Evolutionary conservation across 2,113 vertebrate genomes (phyloP), one percentile per base, ranked within the genome.

Genomic region (Falco punctatus): DNA sequence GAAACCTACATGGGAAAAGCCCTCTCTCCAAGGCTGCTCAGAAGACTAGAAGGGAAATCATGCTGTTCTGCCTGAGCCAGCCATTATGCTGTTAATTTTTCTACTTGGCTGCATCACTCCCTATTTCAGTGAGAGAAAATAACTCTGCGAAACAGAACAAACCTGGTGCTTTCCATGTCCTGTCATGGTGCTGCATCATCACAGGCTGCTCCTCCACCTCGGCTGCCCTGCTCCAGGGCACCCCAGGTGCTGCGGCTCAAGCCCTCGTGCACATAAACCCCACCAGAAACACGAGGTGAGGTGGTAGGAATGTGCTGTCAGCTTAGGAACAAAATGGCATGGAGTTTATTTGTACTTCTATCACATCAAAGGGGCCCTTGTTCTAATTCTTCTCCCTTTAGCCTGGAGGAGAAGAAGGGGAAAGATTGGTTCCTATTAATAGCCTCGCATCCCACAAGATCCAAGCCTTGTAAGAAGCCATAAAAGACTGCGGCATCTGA

Each of bases 401-500:
- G 94, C 89, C 95, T 38, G 54, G 83, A 95, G 91, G 87, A 96
- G 69, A 44, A 95, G 92, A 92, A 94, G 87, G 89, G 66, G 92
- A 82, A 91, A 82, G 94, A 97, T 91, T 92, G 84, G 95, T 89
- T 95, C 92, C 97, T 96, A 95, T 97, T 96, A 97, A 97, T 95
- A 97, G 96, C 77, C 91, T 57, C 6, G 2, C 95, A 97, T 94
- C 96, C 97, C 94, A 95, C 94, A 89, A 94, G 94, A 97, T 94
- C 89, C 23, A 23, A 97, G 94, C 95, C 61, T 61, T 30, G 3
- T 72, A 32, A 92, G 92, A 49, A 97, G 86, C 96, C 95, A 90
- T 72, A 86, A 79, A 88, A 92, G 91, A 85, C 91, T 94, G 97
- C 91, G 7, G 95, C 97, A 96, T 89, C 92, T 85, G 89, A 95